These are phyloP conservation scores for Cremastinae sp. DNA, from an alignment of 2,888 invertebrate species.

Conservation along the genomic window DNA sequence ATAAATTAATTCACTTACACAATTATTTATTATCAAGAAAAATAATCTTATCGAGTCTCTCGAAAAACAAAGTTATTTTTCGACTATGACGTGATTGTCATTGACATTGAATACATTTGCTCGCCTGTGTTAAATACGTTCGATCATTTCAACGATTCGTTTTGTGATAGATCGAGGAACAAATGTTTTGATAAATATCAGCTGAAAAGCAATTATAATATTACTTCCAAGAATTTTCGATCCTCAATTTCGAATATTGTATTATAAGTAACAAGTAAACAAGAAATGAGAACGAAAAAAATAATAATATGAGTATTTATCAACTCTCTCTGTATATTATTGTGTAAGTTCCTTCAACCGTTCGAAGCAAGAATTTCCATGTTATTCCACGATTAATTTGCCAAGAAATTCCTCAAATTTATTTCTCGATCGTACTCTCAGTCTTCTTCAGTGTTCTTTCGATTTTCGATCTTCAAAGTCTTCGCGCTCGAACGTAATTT, in stretches of 20 bases:
- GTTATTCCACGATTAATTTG: slow-evolving; percentile 22
- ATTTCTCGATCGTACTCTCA: slow-evolving; percentile 23
- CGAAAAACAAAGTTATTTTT: no score
- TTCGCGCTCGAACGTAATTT: no score
- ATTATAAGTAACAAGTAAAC: neutral
- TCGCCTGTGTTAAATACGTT: no score
- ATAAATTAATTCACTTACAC: no score
- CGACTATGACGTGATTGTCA: no score
- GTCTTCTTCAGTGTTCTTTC: slow-evolving; percentile 31
- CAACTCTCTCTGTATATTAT: slow-evolving; percentile 31
- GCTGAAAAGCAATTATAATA: no score
- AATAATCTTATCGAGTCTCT: no score
- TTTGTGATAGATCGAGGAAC: neutral
- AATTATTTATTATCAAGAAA: no score
- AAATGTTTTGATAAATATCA: neutral
- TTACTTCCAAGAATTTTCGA: neutral
- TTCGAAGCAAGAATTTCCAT: neutral
- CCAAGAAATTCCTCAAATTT: slow-evolving; percentile 55
- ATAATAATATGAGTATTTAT: neutral
- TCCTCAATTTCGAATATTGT: no score
- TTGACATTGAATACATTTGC: no score
- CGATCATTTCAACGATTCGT: no score
- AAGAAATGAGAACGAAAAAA: neutral
- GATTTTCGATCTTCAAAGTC: slow-evolving; percentile 16
- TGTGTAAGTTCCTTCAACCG: slow-evolving; percentile 22